phyloP scores from a whole-genome alignment of 92 coral and sea anemone genomes.

The Zoanthus solanderi region DNA sequence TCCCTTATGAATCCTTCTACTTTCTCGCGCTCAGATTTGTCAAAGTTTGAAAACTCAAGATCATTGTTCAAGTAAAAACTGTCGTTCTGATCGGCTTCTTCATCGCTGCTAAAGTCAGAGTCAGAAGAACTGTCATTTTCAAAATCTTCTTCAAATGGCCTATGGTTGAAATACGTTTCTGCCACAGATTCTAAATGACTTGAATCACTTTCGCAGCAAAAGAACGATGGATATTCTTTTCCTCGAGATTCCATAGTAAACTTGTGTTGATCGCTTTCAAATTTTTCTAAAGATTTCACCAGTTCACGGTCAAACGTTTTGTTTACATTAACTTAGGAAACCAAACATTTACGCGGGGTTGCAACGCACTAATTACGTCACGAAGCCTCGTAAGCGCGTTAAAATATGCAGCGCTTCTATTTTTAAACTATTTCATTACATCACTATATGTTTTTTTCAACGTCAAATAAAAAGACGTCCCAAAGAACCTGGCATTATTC shows the following conservation, averaged over 20 bases:
- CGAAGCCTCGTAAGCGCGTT: constrained; percentile 16
- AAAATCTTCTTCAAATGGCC: constrained; percentile 44
- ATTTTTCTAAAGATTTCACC: constrained; percentile 31
- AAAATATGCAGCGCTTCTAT: constrained; percentile 18
- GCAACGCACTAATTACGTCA: constrained; percentile 12
- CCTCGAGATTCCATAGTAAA: constrained; percentile 41
- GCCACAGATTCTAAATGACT: constrained; percentile 47
- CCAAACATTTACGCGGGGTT: constrained; percentile 16
- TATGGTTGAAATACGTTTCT: constrained; percentile 48
- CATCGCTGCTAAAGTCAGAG: constrained; percentile 47
- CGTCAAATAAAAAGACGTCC: constrained; percentile 27
- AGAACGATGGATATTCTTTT: constrained; percentile 40
- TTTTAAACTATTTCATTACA: constrained; percentile 2
- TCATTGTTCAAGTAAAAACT: constrained; percentile 28
- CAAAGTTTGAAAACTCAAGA: constrained; percentile 44
- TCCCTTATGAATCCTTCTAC: constrained; percentile 39
- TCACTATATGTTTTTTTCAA: constrained; percentile 25
- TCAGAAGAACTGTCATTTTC: constrained; percentile 27
- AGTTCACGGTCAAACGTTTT: constrained; percentile 28
- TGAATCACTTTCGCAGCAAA: constrained; percentile 37
- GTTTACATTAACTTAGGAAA: constrained; percentile 21
- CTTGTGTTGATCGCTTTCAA: constrained; percentile 25
- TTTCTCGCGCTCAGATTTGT: constrained; percentile 51
- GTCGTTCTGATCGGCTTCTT: constrained; percentile 32
- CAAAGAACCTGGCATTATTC: constrained; percentile 18